Base-by-base conservation (phyloP, 2,113 vertebrate species). In the Colinus virginianus region DNA sequence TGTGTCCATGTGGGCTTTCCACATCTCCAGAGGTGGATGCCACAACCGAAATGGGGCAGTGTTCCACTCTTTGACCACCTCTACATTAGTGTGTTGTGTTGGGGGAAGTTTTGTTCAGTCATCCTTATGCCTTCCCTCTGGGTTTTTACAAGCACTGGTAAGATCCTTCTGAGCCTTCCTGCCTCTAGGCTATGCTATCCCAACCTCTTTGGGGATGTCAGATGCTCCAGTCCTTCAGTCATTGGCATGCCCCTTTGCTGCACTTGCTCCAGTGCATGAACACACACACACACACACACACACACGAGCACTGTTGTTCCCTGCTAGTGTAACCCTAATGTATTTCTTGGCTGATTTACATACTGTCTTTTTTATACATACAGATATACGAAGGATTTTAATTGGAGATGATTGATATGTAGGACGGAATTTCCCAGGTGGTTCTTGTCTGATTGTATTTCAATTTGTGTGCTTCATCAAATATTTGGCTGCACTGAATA, bases 401-500 rank as follows among this genome's bases (percentile, higher is more conserved):
- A 62, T 58, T 85, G 68, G 69, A 71, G 55, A 38, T 32, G 87
- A 87, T 96, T 96, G 90, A 61, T 95, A 88, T 72, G 56, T 76
- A 81, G 87, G 84, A 80, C 88, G 86, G 87, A 94, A 85, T 95
- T 97, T 97, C 95, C 91, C 91, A 53, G 62, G 90, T 94, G 67
- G 61, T 93, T 92, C 82, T 85, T 93, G 87, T 95, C 97, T 97
- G 96, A 96, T 97, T 97, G 95, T 97, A 95, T 96, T 97, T 96
- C 96, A 96, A 93, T 96, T 96, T 93, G 70, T 91, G 93, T 88
- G 92, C 92, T 95, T 97, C 13, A 11, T 97, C 96, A 97, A 97
- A 97, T 97, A 97, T 96, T 97, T 97, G 96, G 78, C 91, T 97
- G 96, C 92, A 92, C 93, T 83, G 93, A 94, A 88, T 96, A 96